These are phyloP conservation scores for Gastrophryne carolinensis DNA, from an alignment of 2,797 vertebrate genomes.

Conservation along the genomic window DNA sequence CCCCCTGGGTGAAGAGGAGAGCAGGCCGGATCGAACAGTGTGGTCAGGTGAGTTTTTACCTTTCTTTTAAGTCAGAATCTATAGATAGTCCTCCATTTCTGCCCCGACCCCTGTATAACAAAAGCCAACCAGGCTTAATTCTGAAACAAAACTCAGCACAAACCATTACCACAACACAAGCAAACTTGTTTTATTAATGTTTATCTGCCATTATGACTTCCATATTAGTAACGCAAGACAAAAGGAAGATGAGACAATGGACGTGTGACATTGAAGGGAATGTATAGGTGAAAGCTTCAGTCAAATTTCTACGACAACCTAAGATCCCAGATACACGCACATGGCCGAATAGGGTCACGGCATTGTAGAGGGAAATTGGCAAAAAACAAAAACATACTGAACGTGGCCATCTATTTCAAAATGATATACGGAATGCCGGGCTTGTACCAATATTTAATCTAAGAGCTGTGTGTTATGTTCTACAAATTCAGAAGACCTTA, in stretches of 20 bases:
- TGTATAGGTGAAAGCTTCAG: slow-evolving; percentile 28
- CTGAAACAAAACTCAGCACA: no score
- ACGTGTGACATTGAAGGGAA: slow-evolving; percentile 11
- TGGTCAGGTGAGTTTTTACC: no score
- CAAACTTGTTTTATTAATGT: slow-evolving; percentile 43
- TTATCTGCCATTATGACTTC: slow-evolving; percentile 46
- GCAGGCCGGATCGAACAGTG: no score
- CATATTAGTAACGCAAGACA: slow-evolving; percentile 52
- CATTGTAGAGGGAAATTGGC: slow-evolving; percentile 29
- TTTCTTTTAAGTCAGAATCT: no score
- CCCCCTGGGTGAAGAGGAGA: no score
- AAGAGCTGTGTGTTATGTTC: neutral
- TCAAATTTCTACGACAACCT: slow-evolving; percentile 15
- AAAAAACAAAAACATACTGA: slow-evolving; percentile 30
- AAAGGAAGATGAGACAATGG: slow-evolving; percentile 40
- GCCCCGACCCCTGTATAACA: no score
- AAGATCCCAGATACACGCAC: neutral
- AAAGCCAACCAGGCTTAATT: no score
- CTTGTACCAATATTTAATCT: no score
- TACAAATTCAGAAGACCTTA: slow-evolving; percentile 10
- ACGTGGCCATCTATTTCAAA: slow-evolving; percentile 30
- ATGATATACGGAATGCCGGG: slow-evolving; percentile 23
- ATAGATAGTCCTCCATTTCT: no score
- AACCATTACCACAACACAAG: neutral
- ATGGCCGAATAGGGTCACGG: neutral